phyloP scores from a whole-genome alignment of 1,140 invertebrate species.

The Hetaerina americana region DNA sequence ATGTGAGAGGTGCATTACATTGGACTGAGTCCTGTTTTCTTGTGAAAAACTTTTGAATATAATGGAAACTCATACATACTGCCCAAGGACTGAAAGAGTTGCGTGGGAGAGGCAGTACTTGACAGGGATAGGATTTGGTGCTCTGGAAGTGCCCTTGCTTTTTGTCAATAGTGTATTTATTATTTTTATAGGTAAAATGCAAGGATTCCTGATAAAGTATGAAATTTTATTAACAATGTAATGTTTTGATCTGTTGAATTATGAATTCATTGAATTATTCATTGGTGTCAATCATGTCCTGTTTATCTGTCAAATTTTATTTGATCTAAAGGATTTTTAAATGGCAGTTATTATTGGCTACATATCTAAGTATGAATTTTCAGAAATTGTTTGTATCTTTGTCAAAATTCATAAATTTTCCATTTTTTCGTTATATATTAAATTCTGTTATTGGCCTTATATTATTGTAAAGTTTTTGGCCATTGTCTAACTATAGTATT shows the following conservation, averaged over 20 bases:
- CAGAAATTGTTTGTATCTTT: neutral
- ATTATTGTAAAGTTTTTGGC: neutral
- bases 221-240: neutral
- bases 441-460: neutral
- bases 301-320: neutral
- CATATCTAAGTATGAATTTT: neutral
- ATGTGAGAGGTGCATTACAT: neutral
- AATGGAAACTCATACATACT: neutral
- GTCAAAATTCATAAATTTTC: too few species aligned
- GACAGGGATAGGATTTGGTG: neutral
- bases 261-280: neutral
- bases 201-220: neutral
- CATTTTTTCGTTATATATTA: neutral
- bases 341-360: neutral
- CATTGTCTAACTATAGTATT: neutral
- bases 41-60: neutral
- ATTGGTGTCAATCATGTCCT: neutral
- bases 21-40: neutral
- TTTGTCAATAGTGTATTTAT: constrained; percentile 1
- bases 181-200: neutral
- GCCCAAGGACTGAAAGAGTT: neutral
- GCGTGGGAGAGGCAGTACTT: neutral
- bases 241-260: neutral
- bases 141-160: constrained; percentile 5
- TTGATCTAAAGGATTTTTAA: neutral